A percentile compares a stretch with the other conserved stretches of the same genome.
Evolutionary conservation across 2,888 invertebrate genomes (phyloP).

Genomic region (Atrina japonica): DNA sequence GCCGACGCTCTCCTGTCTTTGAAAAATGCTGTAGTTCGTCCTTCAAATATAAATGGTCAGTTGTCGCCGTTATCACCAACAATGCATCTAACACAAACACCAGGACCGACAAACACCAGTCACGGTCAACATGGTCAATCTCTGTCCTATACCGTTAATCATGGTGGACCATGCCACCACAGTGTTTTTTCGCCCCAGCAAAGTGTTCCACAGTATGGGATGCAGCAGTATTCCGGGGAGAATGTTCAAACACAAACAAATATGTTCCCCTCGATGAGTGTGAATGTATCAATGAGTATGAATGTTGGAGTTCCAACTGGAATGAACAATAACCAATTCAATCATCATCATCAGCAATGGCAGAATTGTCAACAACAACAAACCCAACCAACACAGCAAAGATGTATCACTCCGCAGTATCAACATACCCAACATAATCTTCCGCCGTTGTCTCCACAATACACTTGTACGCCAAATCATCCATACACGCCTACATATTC

Average conservation of each 20-base stretch:
- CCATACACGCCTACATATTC: conserved; percentile 60
- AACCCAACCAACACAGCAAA: conserved; percentile 49
- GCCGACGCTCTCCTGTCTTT: conserved; percentile 93
- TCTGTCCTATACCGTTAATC: conserved; percentile 56
- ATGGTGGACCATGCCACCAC: conserved; percentile 56
- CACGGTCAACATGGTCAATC: conserved; percentile 50
- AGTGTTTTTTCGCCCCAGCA: conserved; percentile 56
- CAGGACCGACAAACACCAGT: conserved; percentile 42
- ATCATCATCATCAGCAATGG: conserved; percentile 62
- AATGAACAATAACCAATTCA: conserved; percentile 58
- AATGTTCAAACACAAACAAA: conserved; percentile 55
- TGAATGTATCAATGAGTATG: conserved; percentile 99
- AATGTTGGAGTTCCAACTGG: conserved; percentile 86
- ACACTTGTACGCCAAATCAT: conserved; percentile 52
- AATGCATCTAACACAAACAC: conserved; percentile 60
- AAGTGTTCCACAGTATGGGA: conserved; percentile 57
- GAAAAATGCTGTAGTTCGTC: conserved; percentile 93
- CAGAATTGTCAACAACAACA: conserved; percentile 52
- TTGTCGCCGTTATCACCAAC: conserved; percentile 77
- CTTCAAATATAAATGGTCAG: conserved; percentile 81
- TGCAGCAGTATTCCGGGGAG: conserved; percentile 56
- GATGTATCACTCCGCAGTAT: conserved; percentile 51
- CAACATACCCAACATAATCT: conserved; percentile 55
- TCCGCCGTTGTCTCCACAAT: conserved; percentile 57
- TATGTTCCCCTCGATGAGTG: conserved; percentile 94